Conservation (phyloP, 92 coral and sea anemone genomes). For the Epizoanthus rinbou region DNA sequence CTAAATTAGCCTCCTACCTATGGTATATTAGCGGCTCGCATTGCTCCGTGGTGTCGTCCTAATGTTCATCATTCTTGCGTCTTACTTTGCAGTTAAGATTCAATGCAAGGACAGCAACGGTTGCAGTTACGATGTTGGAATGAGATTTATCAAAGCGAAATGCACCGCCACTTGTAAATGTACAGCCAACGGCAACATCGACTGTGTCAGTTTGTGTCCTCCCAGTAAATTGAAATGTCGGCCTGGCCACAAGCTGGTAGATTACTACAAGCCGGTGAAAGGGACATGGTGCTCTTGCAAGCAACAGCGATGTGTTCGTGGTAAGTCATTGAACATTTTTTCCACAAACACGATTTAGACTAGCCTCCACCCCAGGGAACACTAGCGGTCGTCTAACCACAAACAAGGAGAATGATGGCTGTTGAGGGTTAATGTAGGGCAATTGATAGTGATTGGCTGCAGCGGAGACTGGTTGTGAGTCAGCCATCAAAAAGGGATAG, state of each 20-base stretch:
- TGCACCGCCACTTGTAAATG: not conserved
- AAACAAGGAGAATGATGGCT: too few relatives aligned
- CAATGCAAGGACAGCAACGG: slow-evolving; percentile 12
- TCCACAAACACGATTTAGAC: too few relatives aligned
- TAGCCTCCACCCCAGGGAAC: too few relatives aligned
- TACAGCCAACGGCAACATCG: not conserved
- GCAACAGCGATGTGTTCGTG: slow-evolving; percentile 9
- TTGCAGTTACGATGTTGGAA: not conserved
- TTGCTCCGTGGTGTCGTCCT: too few relatives aligned
- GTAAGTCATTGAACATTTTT: not conserved
- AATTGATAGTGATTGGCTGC: too few relatives aligned
- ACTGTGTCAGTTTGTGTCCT: not conserved
- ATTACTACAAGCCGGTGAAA: not conserved
- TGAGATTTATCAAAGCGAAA: not conserved
- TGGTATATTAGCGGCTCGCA: not conserved
- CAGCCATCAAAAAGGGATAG: too few relatives aligned
- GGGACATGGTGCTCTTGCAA: slow-evolving; percentile 22
- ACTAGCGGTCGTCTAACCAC: too few relatives aligned
- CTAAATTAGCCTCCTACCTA: too few relatives aligned
- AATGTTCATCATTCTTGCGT: not conserved
- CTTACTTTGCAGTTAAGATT: not conserved
- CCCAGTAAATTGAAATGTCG: too few relatives aligned
- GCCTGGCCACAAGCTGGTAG: not conserved
- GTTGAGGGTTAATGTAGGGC: too few relatives aligned
- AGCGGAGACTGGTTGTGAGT: too few relatives aligned